Conservation (phyloP, 2,888 invertebrate genomes). For the Drosophila colorata region DNA sequence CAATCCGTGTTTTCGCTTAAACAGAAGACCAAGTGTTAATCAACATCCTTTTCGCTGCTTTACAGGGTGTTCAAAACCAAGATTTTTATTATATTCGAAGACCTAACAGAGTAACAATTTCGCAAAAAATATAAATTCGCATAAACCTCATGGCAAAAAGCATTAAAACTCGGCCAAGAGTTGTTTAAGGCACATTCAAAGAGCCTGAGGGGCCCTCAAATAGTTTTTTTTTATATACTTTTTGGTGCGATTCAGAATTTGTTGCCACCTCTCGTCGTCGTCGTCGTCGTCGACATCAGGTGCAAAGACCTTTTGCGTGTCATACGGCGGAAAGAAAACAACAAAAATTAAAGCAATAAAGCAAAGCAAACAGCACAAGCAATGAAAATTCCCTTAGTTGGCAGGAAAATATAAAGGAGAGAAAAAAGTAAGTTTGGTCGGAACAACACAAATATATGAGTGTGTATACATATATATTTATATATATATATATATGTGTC, state of each 20-base stretch:
- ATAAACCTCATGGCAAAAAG: conserved; percentile 33
- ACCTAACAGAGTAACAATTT: conserved; percentile 7
- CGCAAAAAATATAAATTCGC: conserved; percentile 13
- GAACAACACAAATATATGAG: background rate
- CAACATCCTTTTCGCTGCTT: background rate
- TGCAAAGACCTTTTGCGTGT: conserved; percentile 77
- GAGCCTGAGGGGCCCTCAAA: conserved; percentile 18
- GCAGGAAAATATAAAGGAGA: conserved; percentile 3
- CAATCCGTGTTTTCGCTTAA: too few species aligned
- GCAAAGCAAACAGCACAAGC: conserved; percentile 30
- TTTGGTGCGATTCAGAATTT: conserved; percentile 23
- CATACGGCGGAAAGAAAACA: conserved; percentile 29
- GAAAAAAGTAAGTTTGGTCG: conserved; percentile 20
- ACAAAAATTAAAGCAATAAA: conserved; percentile 44
- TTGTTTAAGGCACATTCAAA: conserved; percentile 6
- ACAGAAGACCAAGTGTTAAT: too few species aligned
- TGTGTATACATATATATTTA: background rate
- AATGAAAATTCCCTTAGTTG: conserved; percentile 26
- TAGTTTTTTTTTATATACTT: conserved; percentile 6
- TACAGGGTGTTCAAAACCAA: background rate
- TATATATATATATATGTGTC: conserved; percentile 6
- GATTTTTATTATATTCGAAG: background rate
- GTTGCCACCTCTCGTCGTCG: conserved; percentile 44
- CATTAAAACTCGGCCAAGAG: conserved; percentile 16
- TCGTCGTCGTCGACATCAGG: conserved; percentile 41